A percentile compares a stretch with the other conserved stretches of the same genome.
phyloP scores from a whole-genome alignment of 2,113 vertebrate species.

The Siniperca chuatsi region DNA sequence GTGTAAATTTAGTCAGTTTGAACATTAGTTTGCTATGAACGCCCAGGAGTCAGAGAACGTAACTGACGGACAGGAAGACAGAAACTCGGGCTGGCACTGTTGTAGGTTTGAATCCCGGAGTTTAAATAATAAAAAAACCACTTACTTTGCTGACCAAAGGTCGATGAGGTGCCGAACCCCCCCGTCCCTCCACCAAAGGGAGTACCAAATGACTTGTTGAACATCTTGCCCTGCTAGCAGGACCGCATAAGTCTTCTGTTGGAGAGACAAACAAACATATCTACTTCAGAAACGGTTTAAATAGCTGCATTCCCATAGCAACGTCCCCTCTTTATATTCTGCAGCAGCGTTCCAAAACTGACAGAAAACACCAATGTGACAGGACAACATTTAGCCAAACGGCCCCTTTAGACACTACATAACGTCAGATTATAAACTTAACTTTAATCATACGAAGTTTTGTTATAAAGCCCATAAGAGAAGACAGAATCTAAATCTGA shows the following conservation, averaged over 20 bases:
- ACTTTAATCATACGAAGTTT: no score
- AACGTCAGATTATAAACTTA: not conserved
- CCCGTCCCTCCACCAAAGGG: slow-evolving; percentile 92
- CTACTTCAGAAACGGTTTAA: not conserved
- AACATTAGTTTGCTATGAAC: no score
- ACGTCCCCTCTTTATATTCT: not conserved
- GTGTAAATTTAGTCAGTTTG: no score
- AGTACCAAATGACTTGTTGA: slow-evolving; percentile 97
- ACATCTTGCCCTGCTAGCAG: slow-evolving; percentile 88
- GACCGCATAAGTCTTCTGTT: slow-evolving; percentile 80
- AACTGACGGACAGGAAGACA: no score
- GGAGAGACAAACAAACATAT: slow-evolving; percentile 14
- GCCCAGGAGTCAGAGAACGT: no score
- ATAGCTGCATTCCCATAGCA: not conserved
- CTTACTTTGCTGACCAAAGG: slow-evolving; percentile 97
- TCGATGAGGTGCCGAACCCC: slow-evolving; percentile 93
- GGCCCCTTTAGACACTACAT: not conserved
- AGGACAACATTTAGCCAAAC: not conserved
- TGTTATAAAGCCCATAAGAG: no score
- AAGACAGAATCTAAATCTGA: no score
- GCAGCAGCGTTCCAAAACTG: not conserved
- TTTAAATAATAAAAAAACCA: slow-evolving; percentile 4
- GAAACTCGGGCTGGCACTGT: not conserved
- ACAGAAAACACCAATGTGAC: not conserved
- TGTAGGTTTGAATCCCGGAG: not conserved